Conservation (phyloP, 2,797 vertebrate genomes). For the Discoglossus pictus region DNA sequence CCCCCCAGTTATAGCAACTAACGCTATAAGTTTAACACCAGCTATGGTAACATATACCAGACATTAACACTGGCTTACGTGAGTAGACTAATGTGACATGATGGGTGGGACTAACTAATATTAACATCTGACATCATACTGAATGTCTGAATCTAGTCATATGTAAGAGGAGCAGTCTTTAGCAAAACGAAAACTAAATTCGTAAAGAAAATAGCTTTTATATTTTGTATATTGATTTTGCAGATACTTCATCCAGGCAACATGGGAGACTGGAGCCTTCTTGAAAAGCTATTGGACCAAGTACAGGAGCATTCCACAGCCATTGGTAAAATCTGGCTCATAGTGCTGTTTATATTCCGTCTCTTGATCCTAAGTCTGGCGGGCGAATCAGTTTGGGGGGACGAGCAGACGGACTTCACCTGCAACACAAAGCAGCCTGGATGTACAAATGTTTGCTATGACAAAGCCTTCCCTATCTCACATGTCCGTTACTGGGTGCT, state of each 20-base stretch:
- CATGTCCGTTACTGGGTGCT: slow-evolving; percentile 93
- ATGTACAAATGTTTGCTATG: slow-evolving; percentile 92
- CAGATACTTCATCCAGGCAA: slow-evolving; percentile 53
- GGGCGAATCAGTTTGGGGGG: slow-evolving; percentile 90
- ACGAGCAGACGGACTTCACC: slow-evolving; percentile 90
- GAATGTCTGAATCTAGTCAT: background rate
- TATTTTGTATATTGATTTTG: slow-evolving; percentile 6
- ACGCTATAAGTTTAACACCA: background rate
- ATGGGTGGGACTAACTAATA: slow-evolving; percentile 8
- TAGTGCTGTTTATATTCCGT: slow-evolving; percentile 91
- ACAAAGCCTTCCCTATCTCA: slow-evolving; percentile 91
- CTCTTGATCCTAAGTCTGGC: slow-evolving; percentile 87
- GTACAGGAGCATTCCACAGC: slow-evolving; percentile 90
- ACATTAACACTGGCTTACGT: background rate
- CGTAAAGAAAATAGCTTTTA: background rate
- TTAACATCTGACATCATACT: background rate
- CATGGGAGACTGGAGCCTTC: slow-evolving; percentile 94
- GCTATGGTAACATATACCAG: slow-evolving; percentile 10
- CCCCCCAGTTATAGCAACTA: background rate
- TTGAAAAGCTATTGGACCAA: slow-evolving; percentile 90
- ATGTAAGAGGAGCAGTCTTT: background rate
- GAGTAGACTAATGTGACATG: background rate
- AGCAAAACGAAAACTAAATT: background rate
- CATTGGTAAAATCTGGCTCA: slow-evolving; percentile 94
- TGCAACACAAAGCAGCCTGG: slow-evolving; percentile 93